phyloP scores from a whole-genome alignment of 2,797 vertebrate species.

The Tolypeutes matacus region DNA sequence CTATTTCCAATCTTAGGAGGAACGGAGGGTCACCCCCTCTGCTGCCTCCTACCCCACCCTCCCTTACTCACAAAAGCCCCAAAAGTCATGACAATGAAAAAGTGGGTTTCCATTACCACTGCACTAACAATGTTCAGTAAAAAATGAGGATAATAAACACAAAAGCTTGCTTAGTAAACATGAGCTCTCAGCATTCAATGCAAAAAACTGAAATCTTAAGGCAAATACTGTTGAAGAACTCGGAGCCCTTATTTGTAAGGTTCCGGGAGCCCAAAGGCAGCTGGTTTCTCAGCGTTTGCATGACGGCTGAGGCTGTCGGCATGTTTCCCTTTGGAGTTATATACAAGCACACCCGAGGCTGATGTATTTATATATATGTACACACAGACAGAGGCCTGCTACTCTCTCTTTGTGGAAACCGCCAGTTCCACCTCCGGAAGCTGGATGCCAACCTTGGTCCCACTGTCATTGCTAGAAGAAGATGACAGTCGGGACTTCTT shows the following conservation, averaged over 20 bases:
- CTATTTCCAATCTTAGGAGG: background rate
- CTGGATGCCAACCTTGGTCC: constrained; percentile 89
- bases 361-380: constrained; percentile 70
- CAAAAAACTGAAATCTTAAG: constrained; percentile 70
- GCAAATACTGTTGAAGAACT: constrained; percentile 54
- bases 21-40: background rate
- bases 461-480: constrained; percentile 94
- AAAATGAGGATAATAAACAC: constrained; percentile 82
- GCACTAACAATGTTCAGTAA: constrained; percentile 80
- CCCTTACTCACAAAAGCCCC: constrained; percentile 79
- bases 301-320: constrained; percentile 75
- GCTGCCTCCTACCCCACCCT: constrained; percentile 58
- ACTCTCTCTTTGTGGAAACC: constrained; percentile 92
- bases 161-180: constrained; percentile 85
- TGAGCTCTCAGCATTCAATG: constrained; percentile 83
- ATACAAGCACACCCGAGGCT: constrained; percentile 83
- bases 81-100: constrained; percentile 77
- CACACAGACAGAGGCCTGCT: constrained; percentile 62
- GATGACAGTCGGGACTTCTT: constrained; percentile 93
- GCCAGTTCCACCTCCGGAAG: constrained; percentile 91
- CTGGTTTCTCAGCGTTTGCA: background rate
- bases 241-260: background rate
- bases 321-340: constrained; percentile 81
- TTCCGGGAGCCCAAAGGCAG: background rate
- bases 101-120: constrained; percentile 71